Percentiles rank a stretch among this genome's conserved stretches.
phyloP scores from a whole-genome alignment of 2,888 invertebrate genomes.

The Labia minor region DNA sequence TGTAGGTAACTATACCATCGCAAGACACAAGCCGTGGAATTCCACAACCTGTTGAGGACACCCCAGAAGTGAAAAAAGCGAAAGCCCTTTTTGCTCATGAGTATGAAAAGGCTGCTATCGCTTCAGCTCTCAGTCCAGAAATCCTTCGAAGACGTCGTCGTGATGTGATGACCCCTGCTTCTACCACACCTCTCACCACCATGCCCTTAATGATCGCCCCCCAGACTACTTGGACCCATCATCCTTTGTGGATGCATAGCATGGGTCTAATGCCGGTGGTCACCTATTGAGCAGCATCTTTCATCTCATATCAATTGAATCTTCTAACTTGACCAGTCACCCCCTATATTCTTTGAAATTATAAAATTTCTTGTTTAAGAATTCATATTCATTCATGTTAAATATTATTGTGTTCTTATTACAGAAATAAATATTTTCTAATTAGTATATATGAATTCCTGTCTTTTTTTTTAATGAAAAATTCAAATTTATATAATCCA shows the following conservation, averaged over 20 bases:
- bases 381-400: too few relatives aligned
- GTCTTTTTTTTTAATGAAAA: too few relatives aligned
- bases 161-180: constrained; percentile 8
- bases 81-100: constrained; percentile 23
- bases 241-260: not conserved
- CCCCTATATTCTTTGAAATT: too few relatives aligned
- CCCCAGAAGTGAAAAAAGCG: constrained; percentile 25
- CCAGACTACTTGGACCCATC: constrained; percentile 14
- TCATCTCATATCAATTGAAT: too few relatives aligned
- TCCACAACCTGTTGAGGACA: constrained; percentile 26
- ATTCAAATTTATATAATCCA: too few relatives aligned
- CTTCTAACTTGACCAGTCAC: too few relatives aligned
- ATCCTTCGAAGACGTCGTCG: constrained; percentile 3
- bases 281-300: not conserved
- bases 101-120: constrained; percentile 25
- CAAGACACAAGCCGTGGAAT: constrained; percentile 26
- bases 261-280: not conserved
- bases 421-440: too few relatives aligned
- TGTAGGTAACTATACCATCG: constrained; percentile 22
- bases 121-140: constrained; percentile 22
- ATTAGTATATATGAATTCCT: too few relatives aligned
- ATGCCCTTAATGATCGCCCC: constrained; percentile 4
- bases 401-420: too few relatives aligned
- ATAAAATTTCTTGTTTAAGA: too few relatives aligned
- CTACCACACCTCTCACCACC: constrained; percentile 17